A percentile compares a stretch with the other conserved stretches of the same genome.
phyloP scores from a whole-genome alignment of 2,888 invertebrate genomes.

The Epinotia demarniana region DNA sequence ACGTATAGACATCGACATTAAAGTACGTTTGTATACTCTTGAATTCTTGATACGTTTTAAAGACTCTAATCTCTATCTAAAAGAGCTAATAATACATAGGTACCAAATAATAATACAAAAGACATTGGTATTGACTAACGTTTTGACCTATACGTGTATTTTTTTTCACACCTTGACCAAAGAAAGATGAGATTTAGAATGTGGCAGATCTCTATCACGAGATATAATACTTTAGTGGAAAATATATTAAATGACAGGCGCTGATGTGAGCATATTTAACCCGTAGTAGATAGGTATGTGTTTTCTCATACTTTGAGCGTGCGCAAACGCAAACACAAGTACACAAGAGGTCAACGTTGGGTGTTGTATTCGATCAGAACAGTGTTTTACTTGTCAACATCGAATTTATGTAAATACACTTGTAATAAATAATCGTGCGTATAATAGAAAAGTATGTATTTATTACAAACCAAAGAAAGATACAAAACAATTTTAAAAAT shows the following conservation, averaged over 20 bases:
- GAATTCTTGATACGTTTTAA: no score
- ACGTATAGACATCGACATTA: no score
- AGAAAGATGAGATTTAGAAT: neutral
- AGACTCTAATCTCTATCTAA: no score
- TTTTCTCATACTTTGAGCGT: neutral
- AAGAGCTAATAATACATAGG: no score
- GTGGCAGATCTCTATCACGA: neutral
- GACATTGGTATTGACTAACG: no score
- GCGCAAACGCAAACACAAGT: neutral
- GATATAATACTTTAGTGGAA: neutral
- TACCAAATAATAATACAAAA: no score
- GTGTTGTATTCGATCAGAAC: neutral
- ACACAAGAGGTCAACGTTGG: neutral
- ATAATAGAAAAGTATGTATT: no score
- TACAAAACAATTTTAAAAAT: no score
- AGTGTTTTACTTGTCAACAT: slow-evolving; percentile 3
- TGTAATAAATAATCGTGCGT: no score
- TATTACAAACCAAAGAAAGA: no score
- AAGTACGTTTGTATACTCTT: no score
- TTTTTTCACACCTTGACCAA: neutral
- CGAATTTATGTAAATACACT: neutral
- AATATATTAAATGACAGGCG: neutral
- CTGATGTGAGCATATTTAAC: neutral
- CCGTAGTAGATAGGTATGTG: neutral
- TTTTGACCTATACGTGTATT: no score